Percentiles rank a stretch among this genome's conserved stretches.
Evolutionary conservation across 2,113 vertebrate species (phyloP).

Genomic region (Albula glossodonta): DNA sequence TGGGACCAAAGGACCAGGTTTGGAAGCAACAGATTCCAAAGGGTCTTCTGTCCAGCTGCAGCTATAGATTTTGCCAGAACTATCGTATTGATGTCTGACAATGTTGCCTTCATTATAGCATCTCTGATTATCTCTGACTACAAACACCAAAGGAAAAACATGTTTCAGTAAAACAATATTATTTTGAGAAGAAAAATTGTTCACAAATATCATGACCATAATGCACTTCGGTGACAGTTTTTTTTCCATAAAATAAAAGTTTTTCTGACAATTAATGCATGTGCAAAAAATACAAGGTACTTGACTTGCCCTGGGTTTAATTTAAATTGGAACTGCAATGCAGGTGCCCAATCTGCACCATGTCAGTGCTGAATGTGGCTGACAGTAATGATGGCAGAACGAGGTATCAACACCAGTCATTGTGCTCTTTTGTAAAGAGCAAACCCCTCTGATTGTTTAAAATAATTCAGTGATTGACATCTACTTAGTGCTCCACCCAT

Average conservation of each 20-base stretch:
- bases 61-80: too few species aligned
- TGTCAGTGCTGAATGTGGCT: too few species aligned
- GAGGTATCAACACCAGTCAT: too few species aligned
- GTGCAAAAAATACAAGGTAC: slow-evolving; percentile 10
- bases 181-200: not conserved
- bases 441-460: too few species aligned
- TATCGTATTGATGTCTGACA: too few species aligned
- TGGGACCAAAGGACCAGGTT: too few species aligned
- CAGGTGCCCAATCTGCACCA: not conserved
- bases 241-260: not conserved
- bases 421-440: too few species aligned
- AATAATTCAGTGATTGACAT: too few species aligned
- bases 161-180: not conserved
- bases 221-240: not conserved
- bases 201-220: not conserved
- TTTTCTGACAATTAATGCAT: slow-evolving; percentile 12
- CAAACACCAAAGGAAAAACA: not conserved
- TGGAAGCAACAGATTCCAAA: too few species aligned
- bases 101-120: not conserved
- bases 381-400: too few species aligned
- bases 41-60: too few species aligned
- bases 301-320: slow-evolving; percentile 5
- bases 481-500: too few species aligned
- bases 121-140: not conserved
- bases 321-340: not conserved